Evolutionary conservation across 2,888 invertebrate genomes (phyloP), one percentile per base, ranked within the genome.

Genomic region (Trachelus troglodyta): DNA sequence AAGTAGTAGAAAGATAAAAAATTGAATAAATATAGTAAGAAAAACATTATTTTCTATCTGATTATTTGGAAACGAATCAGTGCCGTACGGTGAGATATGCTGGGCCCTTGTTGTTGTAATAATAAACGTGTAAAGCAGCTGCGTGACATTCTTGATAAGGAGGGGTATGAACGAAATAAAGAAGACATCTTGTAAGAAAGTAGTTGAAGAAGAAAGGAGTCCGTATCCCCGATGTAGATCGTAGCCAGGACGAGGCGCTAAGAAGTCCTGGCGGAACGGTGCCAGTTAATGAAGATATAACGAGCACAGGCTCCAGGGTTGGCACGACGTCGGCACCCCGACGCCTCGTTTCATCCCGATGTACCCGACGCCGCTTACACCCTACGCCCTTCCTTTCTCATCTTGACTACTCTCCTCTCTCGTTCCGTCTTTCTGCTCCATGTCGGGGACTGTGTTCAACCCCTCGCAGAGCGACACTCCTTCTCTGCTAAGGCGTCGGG

Each of bases 231-330:
- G 56, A 56, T 56, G 56, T 56, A 56, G 23, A 56, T 56, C 56
- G 56, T 23, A 56, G 56, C 56, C 56, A 56, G 56, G 56, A 71
- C 11, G 71, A 71, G 81, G 83, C 81, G 84, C 85, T 84, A 84
- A 85, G 87, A 84, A 88, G 85, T 86, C 87, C 83, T 83, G 84
- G 82, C 71, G 71, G 71, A 71, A 31, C 71, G 71, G 31, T 83
- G 80, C 79, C 82, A 84, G 84, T 86, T 90, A 90, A 90, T 90
- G 88, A 90, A 90, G 89, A 90, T 89, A 89, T 88, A 90, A 90
- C 89, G 89, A 88, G 88, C 85, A 81, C 79, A 83, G 82, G 85
- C 84, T 86, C 82, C 84, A 83, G 86, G 87, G 86, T 85, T 85
- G 86, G 82, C 83, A 84, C 31, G 71, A 83, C 86, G 85, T 84